Base-by-base conservation (phyloP, 2,113 vertebrate species). In the Psophia crepitans region DNA sequence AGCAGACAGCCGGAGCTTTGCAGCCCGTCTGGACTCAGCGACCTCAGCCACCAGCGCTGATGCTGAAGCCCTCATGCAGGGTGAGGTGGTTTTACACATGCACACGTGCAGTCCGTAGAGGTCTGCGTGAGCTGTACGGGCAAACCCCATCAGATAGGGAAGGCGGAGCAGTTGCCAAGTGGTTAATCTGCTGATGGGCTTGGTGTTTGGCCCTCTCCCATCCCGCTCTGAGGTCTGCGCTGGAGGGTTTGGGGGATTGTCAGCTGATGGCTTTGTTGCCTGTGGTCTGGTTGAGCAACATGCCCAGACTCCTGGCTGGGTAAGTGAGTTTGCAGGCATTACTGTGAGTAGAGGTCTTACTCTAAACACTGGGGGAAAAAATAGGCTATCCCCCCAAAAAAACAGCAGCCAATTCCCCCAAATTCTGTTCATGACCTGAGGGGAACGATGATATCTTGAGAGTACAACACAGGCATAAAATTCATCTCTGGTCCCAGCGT, bases 221-320 rank as follows among this genome's bases (percentile, higher is more conserved):
- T 75, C 84, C 69, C 2, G 2, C 73, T 75, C 65, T 12, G n/a
- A 56, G 87, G 64, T 68, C 75, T 91, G 26, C 68, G 64, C 92
- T 95, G 91, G 51, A 90, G 77, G 70, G 33, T 66, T 95, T 30
- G 41, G 78, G 88, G 79, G 35, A 15, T 85, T 53, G 63, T 96
- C 90, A 94, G 94, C 92, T 94, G 95, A 87, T 96, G 91, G 91
- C 65, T 95, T 85, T 92, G 76, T 74, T 96, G 91, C 68, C 86
- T 90, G 68, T 82, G 85, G 68, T 90, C 49, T 61, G 75, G 83
- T 92, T 94, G 44, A 93, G 82, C 68, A 95, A 89, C 0, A 1
- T 18, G 43, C 87, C 86, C 79, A 74, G 93, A 33, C 57, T 92
- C 4, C 5, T 41, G 75, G 80, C 75, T 6, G 56, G 58, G n/a